These are phyloP conservation scores for Tromatobia lineatoria DNA, from an alignment of 2,888 invertebrate species.

Conservation along the genomic window DNA sequence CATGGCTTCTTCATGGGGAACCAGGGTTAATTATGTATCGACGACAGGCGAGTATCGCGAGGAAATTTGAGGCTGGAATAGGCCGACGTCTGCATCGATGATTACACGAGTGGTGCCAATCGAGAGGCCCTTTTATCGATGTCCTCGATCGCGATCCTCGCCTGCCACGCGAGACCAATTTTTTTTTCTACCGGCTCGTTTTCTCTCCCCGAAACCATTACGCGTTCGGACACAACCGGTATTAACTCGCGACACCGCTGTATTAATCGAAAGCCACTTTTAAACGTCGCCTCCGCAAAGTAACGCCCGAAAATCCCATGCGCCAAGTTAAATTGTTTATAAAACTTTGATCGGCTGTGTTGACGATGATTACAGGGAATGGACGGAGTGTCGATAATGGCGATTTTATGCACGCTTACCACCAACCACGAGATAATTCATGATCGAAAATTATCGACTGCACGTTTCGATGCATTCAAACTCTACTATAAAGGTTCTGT, in stretches of 20 bases:
- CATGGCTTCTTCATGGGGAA: background rate
- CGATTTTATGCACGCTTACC: conserved; percentile 45
- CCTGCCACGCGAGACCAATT: conserved; percentile 58
- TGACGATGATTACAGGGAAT: conserved; percentile 57
- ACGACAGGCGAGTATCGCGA: conserved; percentile 20
- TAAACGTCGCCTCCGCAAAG: conserved; percentile 6
- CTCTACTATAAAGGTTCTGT: background rate
- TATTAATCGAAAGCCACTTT: conserved; percentile 52
- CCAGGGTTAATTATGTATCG: conserved; percentile 14
- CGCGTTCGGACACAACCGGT: conserved; percentile 2
- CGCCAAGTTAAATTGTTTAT: conserved; percentile 60
- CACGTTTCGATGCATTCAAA: background rate
- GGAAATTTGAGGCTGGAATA: background rate
- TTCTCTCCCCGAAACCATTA: conserved; percentile 4
- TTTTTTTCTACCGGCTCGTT: conserved; percentile 26
- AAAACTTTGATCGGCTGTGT: conserved; percentile 43
- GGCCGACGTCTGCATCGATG: conserved; percentile 21
- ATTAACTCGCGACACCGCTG: conserved; percentile 12
- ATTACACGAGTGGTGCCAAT: conserved; percentile 60
- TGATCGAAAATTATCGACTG: background rate
- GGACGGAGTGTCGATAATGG: conserved; percentile 54
- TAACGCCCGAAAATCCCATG: conserved; percentile 11
- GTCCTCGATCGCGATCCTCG: conserved; percentile 56
- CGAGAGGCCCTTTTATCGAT: conserved; percentile 56
- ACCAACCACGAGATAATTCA: background rate